Evolutionary conservation across 2,797 vertebrate species (phyloP).

Genomic region (Borostomias antarcticus): DNA sequence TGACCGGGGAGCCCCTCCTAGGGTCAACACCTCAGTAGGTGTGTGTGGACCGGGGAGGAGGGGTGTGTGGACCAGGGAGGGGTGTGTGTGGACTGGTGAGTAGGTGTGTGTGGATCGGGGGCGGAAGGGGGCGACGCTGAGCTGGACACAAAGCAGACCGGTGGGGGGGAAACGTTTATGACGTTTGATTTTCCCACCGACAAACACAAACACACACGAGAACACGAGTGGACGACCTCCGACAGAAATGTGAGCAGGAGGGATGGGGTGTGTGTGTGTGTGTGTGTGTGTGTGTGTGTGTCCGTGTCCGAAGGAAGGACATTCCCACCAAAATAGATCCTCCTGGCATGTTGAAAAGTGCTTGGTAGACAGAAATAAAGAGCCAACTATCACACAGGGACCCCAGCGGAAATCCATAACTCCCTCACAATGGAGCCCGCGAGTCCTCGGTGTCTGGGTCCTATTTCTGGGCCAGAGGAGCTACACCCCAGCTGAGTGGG

Average conservation of each 20-base stretch:
- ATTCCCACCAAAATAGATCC: neutral
- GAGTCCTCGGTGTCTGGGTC: neutral
- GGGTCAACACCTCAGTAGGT: conserved; percentile 14
- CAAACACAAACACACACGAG: neutral
- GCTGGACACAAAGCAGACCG: conserved; percentile 34
- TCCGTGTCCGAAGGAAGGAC: neutral
- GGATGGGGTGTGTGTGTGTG: too few species aligned
- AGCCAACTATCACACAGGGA: neutral
- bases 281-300: neutral
- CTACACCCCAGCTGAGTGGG: conserved; percentile 17
- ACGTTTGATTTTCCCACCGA: conserved; percentile 58
- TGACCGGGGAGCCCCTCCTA: neutral
- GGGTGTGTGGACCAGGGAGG: too few species aligned
- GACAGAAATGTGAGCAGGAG: too few species aligned
- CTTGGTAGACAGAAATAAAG: neutral
- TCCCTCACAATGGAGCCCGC: neutral
- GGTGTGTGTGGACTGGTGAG: too few species aligned
- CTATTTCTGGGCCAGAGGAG: conserved; percentile 11
- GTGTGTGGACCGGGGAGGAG: neutral
- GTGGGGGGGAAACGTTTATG: conserved; percentile 40
- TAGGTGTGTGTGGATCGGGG: too few species aligned
- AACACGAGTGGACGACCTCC: neutral
- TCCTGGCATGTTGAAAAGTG: neutral
- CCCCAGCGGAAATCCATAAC: neutral
- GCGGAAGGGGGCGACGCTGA: neutral